Conservation (phyloP, 2,797 vertebrate genomes). For the Xiphophorus birchmanni region DNA sequence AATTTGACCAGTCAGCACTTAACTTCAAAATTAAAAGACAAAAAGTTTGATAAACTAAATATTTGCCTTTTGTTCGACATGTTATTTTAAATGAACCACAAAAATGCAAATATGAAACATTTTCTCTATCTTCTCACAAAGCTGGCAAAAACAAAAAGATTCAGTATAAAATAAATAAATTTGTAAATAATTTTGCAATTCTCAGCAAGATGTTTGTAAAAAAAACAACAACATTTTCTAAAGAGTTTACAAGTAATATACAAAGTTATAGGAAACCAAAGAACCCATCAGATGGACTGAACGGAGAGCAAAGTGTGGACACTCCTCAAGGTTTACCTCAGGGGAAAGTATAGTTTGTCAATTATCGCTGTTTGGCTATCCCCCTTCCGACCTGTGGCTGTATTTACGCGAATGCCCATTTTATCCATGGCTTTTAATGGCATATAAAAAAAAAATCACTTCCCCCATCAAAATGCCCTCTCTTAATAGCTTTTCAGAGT, state of each 20-base stretch:
- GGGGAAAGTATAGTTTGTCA: constrained; percentile 65
- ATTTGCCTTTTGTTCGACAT: background rate
- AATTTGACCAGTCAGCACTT: too few species aligned
- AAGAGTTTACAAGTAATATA: background rate
- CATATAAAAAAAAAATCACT: constrained; percentile 80
- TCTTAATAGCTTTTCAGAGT: constrained; percentile 84
- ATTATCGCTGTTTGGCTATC: constrained; percentile 68
- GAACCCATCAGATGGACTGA: constrained; percentile 1
- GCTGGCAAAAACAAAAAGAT: background rate
- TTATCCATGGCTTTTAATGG: constrained; percentile 85
- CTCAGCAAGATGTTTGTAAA: background rate
- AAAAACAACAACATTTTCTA: background rate
- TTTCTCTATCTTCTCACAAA: too few species aligned
- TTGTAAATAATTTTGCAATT: background rate
- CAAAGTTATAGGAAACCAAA: constrained; percentile 1
- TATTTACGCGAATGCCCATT: constrained; percentile 85
- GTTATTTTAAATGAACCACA: background rate
- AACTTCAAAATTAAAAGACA: too few species aligned
- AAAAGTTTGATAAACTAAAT: background rate
- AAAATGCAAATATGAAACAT: background rate
- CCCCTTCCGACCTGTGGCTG: constrained; percentile 77
- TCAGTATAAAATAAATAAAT: too few species aligned
- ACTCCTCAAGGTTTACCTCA: constrained; percentile 62
- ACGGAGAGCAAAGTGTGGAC: constrained; percentile 62
- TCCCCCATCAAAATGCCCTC: constrained; percentile 81